Evolutionary conservation across 2,113 vertebrate species (phyloP).

Genomic region (Anhinga anhinga): DNA sequence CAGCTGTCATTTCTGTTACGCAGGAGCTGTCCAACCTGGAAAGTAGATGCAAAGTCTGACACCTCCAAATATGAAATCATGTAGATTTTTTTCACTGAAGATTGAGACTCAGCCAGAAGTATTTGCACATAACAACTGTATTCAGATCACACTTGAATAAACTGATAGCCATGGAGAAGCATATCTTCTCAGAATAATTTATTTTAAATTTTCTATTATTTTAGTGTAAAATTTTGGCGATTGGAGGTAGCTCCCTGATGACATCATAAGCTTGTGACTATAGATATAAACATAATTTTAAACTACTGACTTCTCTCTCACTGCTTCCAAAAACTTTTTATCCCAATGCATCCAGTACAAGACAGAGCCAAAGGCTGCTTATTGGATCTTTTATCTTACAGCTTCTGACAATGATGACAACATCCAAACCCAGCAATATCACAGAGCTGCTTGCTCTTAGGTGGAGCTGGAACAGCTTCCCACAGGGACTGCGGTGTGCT

Average conservation of each 20-base stretch:
- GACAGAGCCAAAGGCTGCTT: background rate
- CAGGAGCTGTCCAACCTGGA: background rate
- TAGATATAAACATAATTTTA: background rate
- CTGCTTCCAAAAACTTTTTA: background rate
- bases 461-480: background rate
- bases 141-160: background rate
- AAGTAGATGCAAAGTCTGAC: background rate
- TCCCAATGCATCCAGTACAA: background rate
- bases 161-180: background rate
- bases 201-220: background rate
- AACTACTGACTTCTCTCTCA: background rate
- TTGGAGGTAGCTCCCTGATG: background rate
- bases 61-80: background rate
- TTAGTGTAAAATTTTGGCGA: background rate
- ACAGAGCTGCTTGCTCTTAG: background rate
- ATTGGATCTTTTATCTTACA: background rate
- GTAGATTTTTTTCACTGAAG: background rate
- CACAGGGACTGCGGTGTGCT: background rate
- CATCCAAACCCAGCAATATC: background rate
- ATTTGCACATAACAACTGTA: background rate
- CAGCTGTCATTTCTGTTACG: background rate
- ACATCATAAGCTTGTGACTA: background rate
- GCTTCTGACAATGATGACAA: background rate
- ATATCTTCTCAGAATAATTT: background rate
- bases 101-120: background rate